Evolutionary conservation across 2,797 vertebrate genomes (phyloP), one percentile per base, ranked within the genome.

Genomic region (Acanthurus lineatus): DNA sequence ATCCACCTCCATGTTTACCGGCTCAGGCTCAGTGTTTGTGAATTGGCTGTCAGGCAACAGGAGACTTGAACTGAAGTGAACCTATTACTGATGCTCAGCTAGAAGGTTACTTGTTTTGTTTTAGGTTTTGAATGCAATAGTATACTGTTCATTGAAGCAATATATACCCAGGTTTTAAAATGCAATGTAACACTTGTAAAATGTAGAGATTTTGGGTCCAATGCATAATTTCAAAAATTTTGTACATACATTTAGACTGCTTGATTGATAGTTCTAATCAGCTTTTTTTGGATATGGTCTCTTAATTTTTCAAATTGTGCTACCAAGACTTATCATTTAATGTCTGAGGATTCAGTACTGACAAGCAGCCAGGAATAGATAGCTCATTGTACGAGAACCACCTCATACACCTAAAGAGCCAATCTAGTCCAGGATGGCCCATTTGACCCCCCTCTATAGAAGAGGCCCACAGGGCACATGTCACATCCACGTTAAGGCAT

Each of bases 371-470:
- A 28, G 35, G 15, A 63, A 75, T 58, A 81, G 56, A 77, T 9
- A 52, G 20, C 44, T 86, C 63, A 79, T 74, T 82, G 83, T 80
- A 59, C 35, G 67, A 86, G 57, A 53, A 77, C 68, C 79, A 83
- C 68, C 79, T 81, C 48, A 69, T 72, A 62, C 74, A 91, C 56
- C 64, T 58, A 75, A 88, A 87, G 76, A 90, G 88, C 86, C 91
- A 85, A 77, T 89, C 83, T 69, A 80, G 81, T 69, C 70, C 77
- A 89, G 80, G 83, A 92, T 86, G 83, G 77, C 89, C 85, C 78
- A 85, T 93, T 95, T 94, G 91, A 94, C 92, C 91, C 62, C 74
- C 42, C 86, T 60, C 88, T 90, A 66, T 42, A 87, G 84, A 67
- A 86, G 83, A 87, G 76, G 76, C 83, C 82, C 70, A 52, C 28